Evolutionary conservation across 2,888 invertebrate genomes (phyloP).

Genomic region (Patella pellucida): DNA sequence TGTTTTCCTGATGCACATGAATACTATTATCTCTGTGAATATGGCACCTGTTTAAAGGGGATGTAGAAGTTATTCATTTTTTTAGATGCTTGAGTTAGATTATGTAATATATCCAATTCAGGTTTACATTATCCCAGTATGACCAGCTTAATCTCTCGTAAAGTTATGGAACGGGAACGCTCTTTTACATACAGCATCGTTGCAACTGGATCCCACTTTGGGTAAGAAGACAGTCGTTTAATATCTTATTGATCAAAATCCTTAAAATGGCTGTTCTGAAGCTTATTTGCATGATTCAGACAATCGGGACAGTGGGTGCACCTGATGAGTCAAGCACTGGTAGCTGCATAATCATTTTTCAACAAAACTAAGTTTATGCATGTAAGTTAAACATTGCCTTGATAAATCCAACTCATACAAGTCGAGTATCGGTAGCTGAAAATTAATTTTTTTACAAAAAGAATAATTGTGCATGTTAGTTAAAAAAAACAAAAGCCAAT

Average conservation of each 20-base stretch:
- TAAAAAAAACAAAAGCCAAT: no score
- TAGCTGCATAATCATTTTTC: neutral
- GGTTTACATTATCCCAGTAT: slow-evolving; percentile 81
- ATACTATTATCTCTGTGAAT: no score
- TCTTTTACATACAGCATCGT: slow-evolving; percentile 79
- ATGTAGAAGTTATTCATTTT: no score
- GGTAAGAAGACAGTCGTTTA: slow-evolving; percentile 56
- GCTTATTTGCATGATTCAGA: neutral
- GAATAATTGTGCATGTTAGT: no score
- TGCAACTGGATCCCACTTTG: slow-evolving; percentile 76
- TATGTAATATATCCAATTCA: slow-evolving; percentile 42
- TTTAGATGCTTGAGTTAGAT: no score
- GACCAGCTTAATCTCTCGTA: slow-evolving; percentile 79
- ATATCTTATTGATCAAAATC: neutral
- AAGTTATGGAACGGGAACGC: slow-evolving; percentile 77
- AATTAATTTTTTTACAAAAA: no score
- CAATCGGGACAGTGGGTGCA: neutral
- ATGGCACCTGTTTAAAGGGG: no score
- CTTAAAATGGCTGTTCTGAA: neutral
- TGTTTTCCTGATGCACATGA: no score
- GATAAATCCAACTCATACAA: neutral
- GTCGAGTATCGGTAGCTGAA: no score
- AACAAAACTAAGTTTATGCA: no score
- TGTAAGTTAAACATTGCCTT: neutral
- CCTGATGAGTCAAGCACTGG: neutral